phyloP scores from a whole-genome alignment of 2,113 vertebrate species.

The Mormoops blainvillei region DNA sequence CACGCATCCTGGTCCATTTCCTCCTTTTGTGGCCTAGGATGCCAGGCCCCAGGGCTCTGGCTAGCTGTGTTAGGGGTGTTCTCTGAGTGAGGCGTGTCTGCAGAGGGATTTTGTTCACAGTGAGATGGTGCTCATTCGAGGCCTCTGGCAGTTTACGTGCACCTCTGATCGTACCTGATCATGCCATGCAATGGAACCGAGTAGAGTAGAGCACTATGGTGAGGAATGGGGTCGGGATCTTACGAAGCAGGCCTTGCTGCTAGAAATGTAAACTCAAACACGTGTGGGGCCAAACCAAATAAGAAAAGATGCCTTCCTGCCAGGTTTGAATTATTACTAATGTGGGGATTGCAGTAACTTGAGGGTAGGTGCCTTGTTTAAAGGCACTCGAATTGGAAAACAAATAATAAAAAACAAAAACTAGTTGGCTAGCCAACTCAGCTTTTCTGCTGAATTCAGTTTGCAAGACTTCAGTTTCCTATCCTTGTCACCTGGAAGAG shows the following conservation, averaged over 20 bases:
- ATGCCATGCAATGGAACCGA: background rate
- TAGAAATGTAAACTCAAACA: background rate
- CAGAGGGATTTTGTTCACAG: background rate
- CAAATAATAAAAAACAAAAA: background rate
- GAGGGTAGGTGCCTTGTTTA: background rate
- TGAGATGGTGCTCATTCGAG: background rate
- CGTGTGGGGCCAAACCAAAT: background rate
- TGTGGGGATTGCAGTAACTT: background rate
- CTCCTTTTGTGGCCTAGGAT: background rate
- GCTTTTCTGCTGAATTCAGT: background rate
- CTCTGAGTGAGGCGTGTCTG: background rate
- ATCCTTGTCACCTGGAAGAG: background rate
- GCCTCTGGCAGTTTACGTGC: background rate
- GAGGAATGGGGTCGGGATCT: background rate
- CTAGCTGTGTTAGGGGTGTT: background rate
- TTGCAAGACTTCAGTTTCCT: background rate
- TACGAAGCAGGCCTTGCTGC: background rate
- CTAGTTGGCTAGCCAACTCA: background rate
- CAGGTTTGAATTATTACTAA: background rate
- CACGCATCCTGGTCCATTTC: background rate
- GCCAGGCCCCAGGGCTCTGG: rapidly evolving
- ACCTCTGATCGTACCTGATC: background rate
- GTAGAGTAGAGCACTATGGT: background rate
- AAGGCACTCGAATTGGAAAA: background rate
- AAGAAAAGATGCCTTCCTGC: background rate